Evolutionary conservation across 2,113 vertebrate species (phyloP), one percentile per base, ranked within the genome.

Genomic region (Xiphorhynchus elegans): DNA sequence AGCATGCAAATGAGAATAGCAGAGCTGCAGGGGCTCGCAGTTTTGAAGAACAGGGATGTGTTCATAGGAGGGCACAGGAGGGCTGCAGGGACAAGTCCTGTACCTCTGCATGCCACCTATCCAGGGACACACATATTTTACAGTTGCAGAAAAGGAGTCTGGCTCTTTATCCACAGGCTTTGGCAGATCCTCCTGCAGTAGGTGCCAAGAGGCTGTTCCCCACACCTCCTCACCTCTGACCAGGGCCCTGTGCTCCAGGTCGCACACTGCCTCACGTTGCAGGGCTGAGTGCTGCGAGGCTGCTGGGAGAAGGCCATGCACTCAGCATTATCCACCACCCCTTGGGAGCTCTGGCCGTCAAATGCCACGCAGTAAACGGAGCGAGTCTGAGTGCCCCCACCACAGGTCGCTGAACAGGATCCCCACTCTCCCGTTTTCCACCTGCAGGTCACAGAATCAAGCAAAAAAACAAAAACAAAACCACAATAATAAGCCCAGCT

Each of bases 371-470:
- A 99, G 97, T 98, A 98, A 90, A 99, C 98, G 0, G 97, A 97
- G 73, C 99, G 99, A 17, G 97, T 97, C 98, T 99, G 99, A 58
- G 96, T 98, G 81, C 99, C 99, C 5, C 99, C 98, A 1, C 99
- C 99, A 3, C 99, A 99, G 46, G 98, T 97, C 24, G 98, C 98
- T 0, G 99, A 99, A 97, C 99, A 99, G 87, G 97, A 1, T 1
- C 98, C 98, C 99, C 99, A 99, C 25, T 98, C 98, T 2, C 98
- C 98, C 0, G 95, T 97, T 95, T 96, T 98, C 99, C 99, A 99
- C 97, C 99, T 99, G 97, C 31, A 37, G 42, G 77, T 59, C 82
- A 96, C 59, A 93, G 44, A 92, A 72, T 25, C 16, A 44, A 91
- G 58, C 13, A 44, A 67, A 84, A 33, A 44, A 67, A 84, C 29